These are phyloP conservation scores for Hirudinaria manillensis DNA, from an alignment of 2,888 invertebrate species.

Conservation along the genomic window DNA sequence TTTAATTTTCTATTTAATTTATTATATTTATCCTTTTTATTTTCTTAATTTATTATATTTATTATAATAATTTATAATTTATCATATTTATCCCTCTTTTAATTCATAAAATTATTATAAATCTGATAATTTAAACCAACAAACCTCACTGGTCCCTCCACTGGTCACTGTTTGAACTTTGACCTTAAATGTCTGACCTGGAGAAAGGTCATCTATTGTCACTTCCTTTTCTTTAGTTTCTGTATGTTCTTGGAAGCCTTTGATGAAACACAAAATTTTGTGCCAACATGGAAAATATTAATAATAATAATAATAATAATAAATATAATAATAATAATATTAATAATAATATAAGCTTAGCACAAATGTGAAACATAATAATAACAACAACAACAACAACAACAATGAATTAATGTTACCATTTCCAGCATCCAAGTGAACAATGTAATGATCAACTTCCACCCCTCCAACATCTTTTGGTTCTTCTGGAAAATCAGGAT, in stretches of 20 bases:
- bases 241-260: slow-evolving; percentile 16
- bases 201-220: slow-evolving; percentile 72
- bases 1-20: too few species aligned
- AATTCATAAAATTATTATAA: too few species aligned
- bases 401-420: not conserved
- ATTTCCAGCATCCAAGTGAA: slow-evolving; percentile 58
- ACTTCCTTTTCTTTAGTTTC: slow-evolving; percentile 71
- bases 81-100: too few species aligned
- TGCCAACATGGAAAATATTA: not conserved
- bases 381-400: not conserved
- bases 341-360: not conserved
- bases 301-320: not conserved
- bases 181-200: slow-evolving; percentile 72
- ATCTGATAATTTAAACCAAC: not conserved
- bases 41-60: too few species aligned
- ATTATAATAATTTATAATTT: too few species aligned
- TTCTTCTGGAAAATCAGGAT: slow-evolving; percentile 42
- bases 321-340: not conserved
- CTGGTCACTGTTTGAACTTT: slow-evolving; percentile 69
- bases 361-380: not conserved
- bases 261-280: not conserved
- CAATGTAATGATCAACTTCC: slow-evolving; percentile 70
- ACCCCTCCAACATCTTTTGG: slow-evolving; percentile 72
- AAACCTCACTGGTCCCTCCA: slow-evolving; percentile 60
- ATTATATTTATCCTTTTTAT: too few species aligned